Evolutionary conservation across 2,888 invertebrate species (phyloP), one percentile per base, ranked within the genome.

Genomic region (Caenorhabditis sinica): DNA sequence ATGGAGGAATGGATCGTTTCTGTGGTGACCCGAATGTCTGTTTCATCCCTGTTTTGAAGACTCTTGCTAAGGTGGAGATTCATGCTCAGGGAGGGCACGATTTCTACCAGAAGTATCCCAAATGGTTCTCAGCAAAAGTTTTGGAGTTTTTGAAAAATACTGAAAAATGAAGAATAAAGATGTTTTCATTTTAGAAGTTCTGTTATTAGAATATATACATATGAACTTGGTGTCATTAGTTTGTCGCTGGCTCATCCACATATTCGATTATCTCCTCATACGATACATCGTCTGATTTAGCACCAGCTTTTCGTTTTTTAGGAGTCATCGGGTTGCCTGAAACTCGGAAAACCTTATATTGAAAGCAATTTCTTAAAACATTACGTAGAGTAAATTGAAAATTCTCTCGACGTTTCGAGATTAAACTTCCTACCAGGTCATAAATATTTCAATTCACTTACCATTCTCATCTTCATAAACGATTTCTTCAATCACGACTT

Each of bases 31-130:
- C 92, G 2, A 92, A 89, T 65, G 86, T 83, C 17, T 85, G 76
- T 43, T 89, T 85, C 63, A 66, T 85, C 0, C 83, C 83, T 13
- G 89, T 92, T 33, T 83, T 90, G 33, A 91, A 92, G 82, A 88
- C 89, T 66, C 73, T 85, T 15, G 80, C 88, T 9, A 81, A 72
- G 76, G 56, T 90, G 9, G 92, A 92, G 84, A 75, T 89, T 20
- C 92, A 92, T 72, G 89, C 91, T 2, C 91, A 91, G 79, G 92
- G 91, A 36, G 90, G 90, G 0, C 92, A 92, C 76, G 92, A 92
- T 71, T 90, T 92, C 71, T 91, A 92, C 76, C 86, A 91, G 60
- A 92, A 92, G 66, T 91, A 92, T 53, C 90, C 92, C 0, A 89
- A 90, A 51, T 92, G 92, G 92, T 92, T 92, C 69, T 81, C 90